Conservation (phyloP, 2,797 vertebrate species). For the Trachops cirrhosus region DNA sequence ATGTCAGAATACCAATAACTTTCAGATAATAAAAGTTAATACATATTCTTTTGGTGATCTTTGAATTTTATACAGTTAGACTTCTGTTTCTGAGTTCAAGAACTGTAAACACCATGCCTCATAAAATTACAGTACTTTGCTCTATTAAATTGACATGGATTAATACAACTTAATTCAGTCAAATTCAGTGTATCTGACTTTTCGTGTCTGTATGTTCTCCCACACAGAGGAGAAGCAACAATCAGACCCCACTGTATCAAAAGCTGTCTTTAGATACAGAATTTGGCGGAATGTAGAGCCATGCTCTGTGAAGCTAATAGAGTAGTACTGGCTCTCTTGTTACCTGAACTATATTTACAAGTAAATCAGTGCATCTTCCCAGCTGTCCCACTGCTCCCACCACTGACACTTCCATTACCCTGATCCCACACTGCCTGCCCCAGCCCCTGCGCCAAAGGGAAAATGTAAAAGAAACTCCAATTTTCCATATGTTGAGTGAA, state of each 20-base stretch:
- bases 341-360: background rate
- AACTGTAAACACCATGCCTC: background rate
- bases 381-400: background rate
- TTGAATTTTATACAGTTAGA: background rate
- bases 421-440: background rate
- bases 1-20: background rate
- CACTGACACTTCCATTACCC: background rate
- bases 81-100: background rate
- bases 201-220: background rate
- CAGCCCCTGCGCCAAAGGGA: no score
- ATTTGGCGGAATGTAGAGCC: background rate
- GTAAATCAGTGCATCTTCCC: background rate
- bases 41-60: background rate
- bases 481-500: no score
- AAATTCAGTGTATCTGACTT: background rate
- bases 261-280: background rate
- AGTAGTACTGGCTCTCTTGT: background rate
- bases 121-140: background rate
- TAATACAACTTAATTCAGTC: background rate
- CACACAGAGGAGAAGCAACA: background rate
- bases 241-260: background rate
- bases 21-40: constrained; percentile 22
- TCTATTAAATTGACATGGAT: background rate
- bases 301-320: background rate
- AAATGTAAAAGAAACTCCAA: background rate